phyloP scores from a whole-genome alignment of 2,113 vertebrate genomes.

The Ptilorrhoa leucosticta region DNA sequence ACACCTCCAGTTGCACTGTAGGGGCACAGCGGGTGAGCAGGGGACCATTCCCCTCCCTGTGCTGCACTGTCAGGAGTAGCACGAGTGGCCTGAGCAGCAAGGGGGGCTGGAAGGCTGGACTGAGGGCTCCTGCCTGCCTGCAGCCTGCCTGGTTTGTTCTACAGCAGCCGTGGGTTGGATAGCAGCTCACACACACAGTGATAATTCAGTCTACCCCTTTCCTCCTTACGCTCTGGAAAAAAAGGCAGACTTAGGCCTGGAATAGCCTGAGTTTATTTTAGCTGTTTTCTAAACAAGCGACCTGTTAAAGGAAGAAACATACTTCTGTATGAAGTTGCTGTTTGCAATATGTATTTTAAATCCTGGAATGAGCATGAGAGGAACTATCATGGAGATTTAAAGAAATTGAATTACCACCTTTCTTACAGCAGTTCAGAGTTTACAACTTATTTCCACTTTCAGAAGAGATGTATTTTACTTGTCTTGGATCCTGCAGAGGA shows the following conservation, averaged over 20 bases:
- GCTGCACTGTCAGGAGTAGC: background rate
- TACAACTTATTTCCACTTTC: background rate
- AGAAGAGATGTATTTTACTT: background rate
- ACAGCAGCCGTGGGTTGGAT: background rate
- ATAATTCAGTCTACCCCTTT: background rate
- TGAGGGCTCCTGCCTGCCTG: background rate
- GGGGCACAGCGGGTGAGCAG: background rate
- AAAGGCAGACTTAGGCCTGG: background rate
- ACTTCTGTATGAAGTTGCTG: background rate
- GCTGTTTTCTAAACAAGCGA: background rate
- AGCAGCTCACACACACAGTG: background rate
- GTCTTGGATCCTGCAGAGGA: background rate
- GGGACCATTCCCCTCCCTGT: background rate
- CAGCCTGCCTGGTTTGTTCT: background rate
- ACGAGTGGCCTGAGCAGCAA: accelerated
- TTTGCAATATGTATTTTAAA: background rate
- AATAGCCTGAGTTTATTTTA: background rate
- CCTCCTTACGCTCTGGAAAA: background rate
- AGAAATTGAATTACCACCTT: background rate
- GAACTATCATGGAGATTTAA: background rate
- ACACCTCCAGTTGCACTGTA: background rate
- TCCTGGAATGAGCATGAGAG: background rate
- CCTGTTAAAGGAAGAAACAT: background rate
- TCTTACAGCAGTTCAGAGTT: background rate
- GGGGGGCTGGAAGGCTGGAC: background rate